Percentiles rank a stretch among this genome's conserved stretches.
Evolutionary conservation across 2,888 invertebrate species (phyloP).

Genomic region (Hemicrepidius hirtus): DNA sequence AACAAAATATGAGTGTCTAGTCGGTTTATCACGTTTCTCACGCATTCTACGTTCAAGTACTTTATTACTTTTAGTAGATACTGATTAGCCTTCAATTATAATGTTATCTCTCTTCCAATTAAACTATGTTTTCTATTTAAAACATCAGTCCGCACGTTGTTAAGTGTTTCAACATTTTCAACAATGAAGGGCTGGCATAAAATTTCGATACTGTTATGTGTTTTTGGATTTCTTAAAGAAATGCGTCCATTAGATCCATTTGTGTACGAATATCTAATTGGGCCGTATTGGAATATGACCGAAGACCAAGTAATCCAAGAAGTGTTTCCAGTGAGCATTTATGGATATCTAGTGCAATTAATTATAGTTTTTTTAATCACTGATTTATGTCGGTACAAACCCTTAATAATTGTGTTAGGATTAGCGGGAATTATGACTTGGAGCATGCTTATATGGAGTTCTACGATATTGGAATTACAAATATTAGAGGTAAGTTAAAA

Average conservation of each 20-base stretch:
- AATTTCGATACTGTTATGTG: conserved; percentile 82
- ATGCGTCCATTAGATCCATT: conserved; percentile 91
- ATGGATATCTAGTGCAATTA: conserved; percentile 85
- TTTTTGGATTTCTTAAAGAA: conserved; percentile 89
- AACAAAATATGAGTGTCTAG: too few relatives aligned
- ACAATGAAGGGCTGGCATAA: conserved; percentile 77
- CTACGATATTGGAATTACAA: conserved; percentile 82
- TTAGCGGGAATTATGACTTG: conserved; percentile 85
- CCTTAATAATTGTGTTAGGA: conserved; percentile 88
- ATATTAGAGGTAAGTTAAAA: conserved; percentile 69
- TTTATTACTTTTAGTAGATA: too few relatives aligned
- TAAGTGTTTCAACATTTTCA: too few relatives aligned
- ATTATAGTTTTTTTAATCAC: conserved; percentile 88
- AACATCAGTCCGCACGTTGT: too few relatives aligned
- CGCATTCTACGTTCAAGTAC: too few relatives aligned
- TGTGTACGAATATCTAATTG: conserved; percentile 85
- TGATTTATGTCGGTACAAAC: conserved; percentile 89
- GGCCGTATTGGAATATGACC: conserved; percentile 86
- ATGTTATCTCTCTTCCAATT: too few relatives aligned
- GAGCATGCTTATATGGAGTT: conserved; percentile 84
- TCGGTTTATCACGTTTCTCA: too few relatives aligned
- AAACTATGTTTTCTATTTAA: too few relatives aligned
- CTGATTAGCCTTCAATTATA: too few relatives aligned
- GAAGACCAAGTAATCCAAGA: conserved; percentile 82
- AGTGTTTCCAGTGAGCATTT: conserved; percentile 91